These are phyloP conservation scores for Melanocharis versteri DNA, from an alignment of 2,113 vertebrate species.

Conservation along the genomic window DNA sequence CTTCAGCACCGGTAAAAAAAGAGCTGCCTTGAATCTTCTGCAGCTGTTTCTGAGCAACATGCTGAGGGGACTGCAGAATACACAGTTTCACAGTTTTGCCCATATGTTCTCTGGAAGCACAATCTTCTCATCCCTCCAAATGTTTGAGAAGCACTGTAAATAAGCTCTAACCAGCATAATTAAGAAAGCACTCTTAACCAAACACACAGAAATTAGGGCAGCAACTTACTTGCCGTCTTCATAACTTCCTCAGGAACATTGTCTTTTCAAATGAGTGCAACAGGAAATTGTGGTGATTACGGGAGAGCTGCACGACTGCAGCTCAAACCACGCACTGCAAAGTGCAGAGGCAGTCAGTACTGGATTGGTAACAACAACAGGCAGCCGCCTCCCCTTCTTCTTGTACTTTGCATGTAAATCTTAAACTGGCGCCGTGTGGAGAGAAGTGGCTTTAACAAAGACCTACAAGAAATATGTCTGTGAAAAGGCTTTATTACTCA, in stretches of 20 bases:
- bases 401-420: neutral
- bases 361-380: neutral
- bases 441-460: neutral
- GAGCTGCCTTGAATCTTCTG: neutral
- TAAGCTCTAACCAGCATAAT: neutral
- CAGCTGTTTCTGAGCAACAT: conserved; percentile 8
- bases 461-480: neutral
- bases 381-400: neutral
- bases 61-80: neutral
- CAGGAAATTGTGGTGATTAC: conserved; percentile 72
- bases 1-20: neutral
- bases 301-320: neutral
- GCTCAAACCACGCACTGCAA: neutral
- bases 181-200: neutral
- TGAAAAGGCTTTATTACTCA: neutral
- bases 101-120: neutral
- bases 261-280: conserved; percentile 61
- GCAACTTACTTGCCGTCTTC: conserved; percentile 67
- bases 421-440: neutral
- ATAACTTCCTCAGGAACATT: conserved; percentile 65
- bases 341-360: neutral
- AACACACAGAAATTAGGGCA: conserved; percentile 26
- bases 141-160: neutral
- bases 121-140: neutral
- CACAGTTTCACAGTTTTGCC: neutral